phyloP scores from a whole-genome alignment of 2,797 vertebrate genomes.

The Peromyscus attwateri region DNA sequence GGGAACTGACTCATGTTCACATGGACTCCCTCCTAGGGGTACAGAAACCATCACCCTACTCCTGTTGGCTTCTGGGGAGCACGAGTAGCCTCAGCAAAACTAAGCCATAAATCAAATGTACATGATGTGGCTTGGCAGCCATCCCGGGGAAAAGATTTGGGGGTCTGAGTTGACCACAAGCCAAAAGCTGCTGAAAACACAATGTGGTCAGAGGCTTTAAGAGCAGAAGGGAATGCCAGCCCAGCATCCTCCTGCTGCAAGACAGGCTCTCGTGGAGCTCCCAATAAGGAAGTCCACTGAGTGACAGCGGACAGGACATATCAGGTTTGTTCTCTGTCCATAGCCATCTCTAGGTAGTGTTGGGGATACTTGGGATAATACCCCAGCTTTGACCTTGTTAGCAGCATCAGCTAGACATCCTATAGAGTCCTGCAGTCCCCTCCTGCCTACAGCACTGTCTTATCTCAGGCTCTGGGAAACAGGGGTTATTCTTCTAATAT shows the following conservation, averaged over 20 bases:
- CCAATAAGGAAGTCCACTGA: background rate
- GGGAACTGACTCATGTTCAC: background rate
- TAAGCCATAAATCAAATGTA: slow-evolving; percentile 82
- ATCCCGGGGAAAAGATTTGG: slow-evolving; percentile 79
- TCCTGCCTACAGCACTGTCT: background rate
- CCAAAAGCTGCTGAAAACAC: slow-evolving; percentile 77
- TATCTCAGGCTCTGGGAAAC: background rate
- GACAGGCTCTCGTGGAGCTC: background rate
- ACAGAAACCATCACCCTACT: slow-evolving; percentile 56
- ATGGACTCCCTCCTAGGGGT: slow-evolving; percentile 15
- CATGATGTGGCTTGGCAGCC: slow-evolving; percentile 79
- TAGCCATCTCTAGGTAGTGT: background rate
- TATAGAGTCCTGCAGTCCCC: background rate
- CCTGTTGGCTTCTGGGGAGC: slow-evolving; percentile 76
- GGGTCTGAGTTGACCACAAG: slow-evolving; percentile 82
- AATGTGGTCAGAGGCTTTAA: slow-evolving; percentile 28
- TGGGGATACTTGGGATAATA: background rate
- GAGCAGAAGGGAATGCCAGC: slow-evolving; percentile 58
- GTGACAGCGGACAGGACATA: background rate
- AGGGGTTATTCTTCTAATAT: background rate
- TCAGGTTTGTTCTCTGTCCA: background rate
- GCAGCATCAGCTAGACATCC: background rate
- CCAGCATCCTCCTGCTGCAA: slow-evolving; percentile 14
- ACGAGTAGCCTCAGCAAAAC: slow-evolving; percentile 68
- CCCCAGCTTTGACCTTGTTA: background rate